Evolutionary conservation across 2,888 invertebrate genomes (phyloP).

Genomic region (Yponomeuta evonymella): DNA sequence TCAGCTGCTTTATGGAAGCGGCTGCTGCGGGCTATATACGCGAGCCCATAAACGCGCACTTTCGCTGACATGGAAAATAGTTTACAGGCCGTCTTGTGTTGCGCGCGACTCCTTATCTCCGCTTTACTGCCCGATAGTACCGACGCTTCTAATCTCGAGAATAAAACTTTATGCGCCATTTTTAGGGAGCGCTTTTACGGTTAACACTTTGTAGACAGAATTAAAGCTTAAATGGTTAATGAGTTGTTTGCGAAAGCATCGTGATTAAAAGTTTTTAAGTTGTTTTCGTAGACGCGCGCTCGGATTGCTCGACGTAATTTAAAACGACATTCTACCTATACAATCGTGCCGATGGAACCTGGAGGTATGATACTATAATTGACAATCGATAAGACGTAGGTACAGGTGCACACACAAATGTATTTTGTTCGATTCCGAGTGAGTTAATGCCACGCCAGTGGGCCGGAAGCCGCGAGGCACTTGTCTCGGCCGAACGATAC

Average conservation of each 20-base stretch:
- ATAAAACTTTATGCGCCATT: constrained; percentile 68
- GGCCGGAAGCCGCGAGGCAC: not conserved
- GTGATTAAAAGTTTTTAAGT: constrained; percentile 61
- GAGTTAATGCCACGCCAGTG: not conserved
- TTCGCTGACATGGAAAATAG: constrained; percentile 73
- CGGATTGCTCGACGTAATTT: constrained; percentile 7
- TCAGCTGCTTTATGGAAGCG: constrained; percentile 45
- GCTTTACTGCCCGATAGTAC: constrained; percentile 56
- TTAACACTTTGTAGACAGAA: constrained; percentile 61
- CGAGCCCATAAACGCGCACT: constrained; percentile 57
- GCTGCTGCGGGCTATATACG: constrained; percentile 42
- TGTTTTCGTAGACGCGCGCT: constrained; percentile 33
- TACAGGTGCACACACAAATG: constrained; percentile 1
- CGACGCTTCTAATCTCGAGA: constrained; percentile 60
- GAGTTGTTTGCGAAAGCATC: constrained; percentile 54
- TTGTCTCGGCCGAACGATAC: constrained; percentile 20
- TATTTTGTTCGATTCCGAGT: not conserved
- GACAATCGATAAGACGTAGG: constrained; percentile 1
- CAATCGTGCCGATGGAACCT: not conserved
- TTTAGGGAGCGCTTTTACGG: constrained; percentile 60
- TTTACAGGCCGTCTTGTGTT: constrained; percentile 57
- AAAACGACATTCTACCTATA: not conserved
- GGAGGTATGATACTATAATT: not conserved
- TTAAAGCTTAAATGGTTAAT: constrained; percentile 64
- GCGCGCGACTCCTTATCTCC: constrained; percentile 46